Evolutionary conservation across 1,140 invertebrate genomes (phyloP), one percentile per base, ranked within the genome.

Genomic region (Uloborus diversus): DNA sequence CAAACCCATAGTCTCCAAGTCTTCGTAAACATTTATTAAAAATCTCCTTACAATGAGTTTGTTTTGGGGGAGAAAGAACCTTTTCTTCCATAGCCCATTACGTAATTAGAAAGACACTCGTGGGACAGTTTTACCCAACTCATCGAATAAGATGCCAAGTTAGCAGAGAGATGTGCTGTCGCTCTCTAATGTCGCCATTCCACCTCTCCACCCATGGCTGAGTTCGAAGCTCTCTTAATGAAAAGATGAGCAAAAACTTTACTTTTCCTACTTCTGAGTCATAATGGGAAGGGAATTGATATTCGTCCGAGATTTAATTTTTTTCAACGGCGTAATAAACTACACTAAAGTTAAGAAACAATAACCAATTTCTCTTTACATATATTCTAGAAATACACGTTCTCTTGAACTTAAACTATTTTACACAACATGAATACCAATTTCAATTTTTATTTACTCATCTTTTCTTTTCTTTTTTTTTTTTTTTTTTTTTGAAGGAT

Each of bases 11-110:
- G 61, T 73, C 51, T 70, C 47, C 23, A 65, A 51, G 23, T 56
- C 25, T 62, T 53, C 61, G 73, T 49, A 76, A 78, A 65, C 73
- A 78, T 65, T 70, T 78, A 78, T 78, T 78, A 78, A 78, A 78
- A 78, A 78, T 66, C 61, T 78, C 49, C 66, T 57, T 42, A 42
- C 27, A 64, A 49, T 30, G 4, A 20, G 7, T 32, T 73, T 73
- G 32, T 71, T 73, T 57, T 23, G 30, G 35, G 30, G 35, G 32
- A 49, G 20, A 23, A 53, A 23, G 17, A 17, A n/a, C 27, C 20
- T 62, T 75, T 61, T 61, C 71, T 64, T 75, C 56, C 32, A 28
- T 25, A 32, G 47, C 28, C 71, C 59, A 75, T 64, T 76, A 78
- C 61, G 49, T 65, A 78, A 78, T 78, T 65, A 66, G 37, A 49